Percentiles rank a stretch among this genome's conserved stretches.
phyloP scores from a whole-genome alignment of 2,113 vertebrate genomes.

The Elaphurus davidianus region DNA sequence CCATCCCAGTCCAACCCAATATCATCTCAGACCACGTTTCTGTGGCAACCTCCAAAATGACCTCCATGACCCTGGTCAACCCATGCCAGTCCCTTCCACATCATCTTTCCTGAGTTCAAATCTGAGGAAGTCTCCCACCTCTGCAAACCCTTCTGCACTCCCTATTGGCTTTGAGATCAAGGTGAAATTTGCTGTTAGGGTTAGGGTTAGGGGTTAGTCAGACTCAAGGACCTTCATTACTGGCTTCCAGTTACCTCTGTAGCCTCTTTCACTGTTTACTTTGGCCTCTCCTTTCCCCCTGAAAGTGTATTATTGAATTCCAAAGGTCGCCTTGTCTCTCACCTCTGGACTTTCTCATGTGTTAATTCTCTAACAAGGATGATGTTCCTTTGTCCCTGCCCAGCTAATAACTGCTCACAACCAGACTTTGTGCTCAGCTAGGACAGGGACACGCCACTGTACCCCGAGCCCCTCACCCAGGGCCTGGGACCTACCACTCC shows the following conservation, averaged over 20 bases:
- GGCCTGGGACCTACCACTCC: neutral
- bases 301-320: neutral
- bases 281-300: neutral
- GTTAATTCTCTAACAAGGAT: neutral
- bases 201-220: neutral
- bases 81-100: neutral
- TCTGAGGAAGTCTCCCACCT: neutral
- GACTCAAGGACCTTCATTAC: neutral
- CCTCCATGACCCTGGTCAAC: neutral
- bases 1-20: neutral
- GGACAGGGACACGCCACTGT: neutral
- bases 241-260: neutral
- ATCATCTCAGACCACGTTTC: neutral
- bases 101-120: neutral
- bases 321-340: neutral
- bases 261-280: neutral
- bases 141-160: neutral
- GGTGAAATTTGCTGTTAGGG: neutral
- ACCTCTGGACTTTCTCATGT: neutral
- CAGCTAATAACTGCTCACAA: neutral
- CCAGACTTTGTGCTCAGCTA: neutral
- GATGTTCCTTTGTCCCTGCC: neutral
- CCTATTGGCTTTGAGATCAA: neutral
- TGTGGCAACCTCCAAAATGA: neutral
- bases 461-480: neutral